A percentile compares a stretch with the other conserved stretches of the same genome.
Conservation (phyloP, 2,888 invertebrate genomes). For the Barypeithes pellucidus region DNA sequence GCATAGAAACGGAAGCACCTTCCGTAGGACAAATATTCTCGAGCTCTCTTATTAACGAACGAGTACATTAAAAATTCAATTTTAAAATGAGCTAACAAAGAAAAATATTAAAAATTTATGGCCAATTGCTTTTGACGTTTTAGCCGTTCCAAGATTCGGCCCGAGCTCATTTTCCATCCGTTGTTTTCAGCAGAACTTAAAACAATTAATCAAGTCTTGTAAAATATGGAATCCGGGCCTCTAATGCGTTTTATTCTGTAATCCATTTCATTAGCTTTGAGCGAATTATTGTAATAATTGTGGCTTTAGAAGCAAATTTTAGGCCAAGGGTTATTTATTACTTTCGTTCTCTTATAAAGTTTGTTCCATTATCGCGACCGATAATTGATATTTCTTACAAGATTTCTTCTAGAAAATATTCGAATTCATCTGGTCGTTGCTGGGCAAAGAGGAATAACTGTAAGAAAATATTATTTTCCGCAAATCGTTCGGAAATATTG, state of each 20-base stretch:
- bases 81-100: constrained; percentile 1
- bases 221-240: neutral
- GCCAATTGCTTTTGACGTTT: constrained; percentile 1
- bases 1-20: too few species aligned
- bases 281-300: neutral
- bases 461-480: too few species aligned
- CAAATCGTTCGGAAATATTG: too few species aligned
- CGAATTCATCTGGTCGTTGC: too few species aligned
- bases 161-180: neutral
- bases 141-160: constrained; percentile 8
- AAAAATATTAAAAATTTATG: constrained; percentile 12
- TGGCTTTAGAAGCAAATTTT: neutral
- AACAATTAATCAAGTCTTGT: constrained; percentile 13
- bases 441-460: too few species aligned
- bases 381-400: too few species aligned
- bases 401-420: too few species aligned
- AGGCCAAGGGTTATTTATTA: neutral
- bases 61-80: neutral
- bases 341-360: too few species aligned
- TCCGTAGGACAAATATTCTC: too few species aligned
- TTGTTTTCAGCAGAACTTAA: constrained; percentile 17
- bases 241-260: neutral
- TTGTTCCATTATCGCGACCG: too few species aligned
- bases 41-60: too few species aligned
- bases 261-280: constrained; percentile 1